Conservation (phyloP, 2,113 vertebrate species). For the Coturnix japonica region DNA sequence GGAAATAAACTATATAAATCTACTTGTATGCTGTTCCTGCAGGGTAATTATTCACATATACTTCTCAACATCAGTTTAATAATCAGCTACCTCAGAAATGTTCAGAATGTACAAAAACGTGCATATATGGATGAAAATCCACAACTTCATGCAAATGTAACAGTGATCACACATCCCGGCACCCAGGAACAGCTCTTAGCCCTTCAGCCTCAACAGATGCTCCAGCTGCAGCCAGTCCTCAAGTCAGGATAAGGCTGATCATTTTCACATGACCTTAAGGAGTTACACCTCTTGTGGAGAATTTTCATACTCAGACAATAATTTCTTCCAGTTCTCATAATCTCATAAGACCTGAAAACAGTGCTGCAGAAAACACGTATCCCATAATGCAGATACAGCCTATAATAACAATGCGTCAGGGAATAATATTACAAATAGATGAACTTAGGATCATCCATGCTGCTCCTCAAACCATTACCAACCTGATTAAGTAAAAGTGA, state of each 20-base stretch:
- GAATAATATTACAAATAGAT: background rate
- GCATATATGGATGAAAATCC: background rate
- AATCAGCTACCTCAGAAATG: background rate
- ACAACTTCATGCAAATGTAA: background rate
- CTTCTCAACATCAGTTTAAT: background rate
- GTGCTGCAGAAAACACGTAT: background rate
- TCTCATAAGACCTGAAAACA: background rate
- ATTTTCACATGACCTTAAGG: background rate
- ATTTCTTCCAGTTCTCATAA: background rate
- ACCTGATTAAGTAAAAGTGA: background rate
- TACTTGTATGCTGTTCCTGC: background rate
- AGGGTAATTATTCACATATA: background rate
- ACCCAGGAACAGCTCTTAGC: background rate
- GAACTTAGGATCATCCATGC: background rate
- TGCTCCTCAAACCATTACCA: background rate
- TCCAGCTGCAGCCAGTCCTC: background rate
- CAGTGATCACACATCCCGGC: fast-evolving
- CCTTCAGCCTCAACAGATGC: background rate
- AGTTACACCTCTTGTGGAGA: background rate
- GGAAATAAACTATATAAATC: background rate
- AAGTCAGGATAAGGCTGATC: background rate
- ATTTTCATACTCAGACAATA: background rate
- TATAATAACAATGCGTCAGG: background rate
- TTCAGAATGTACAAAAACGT: background rate
- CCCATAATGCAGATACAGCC: background rate